Conservation (phyloP, 2,797 vertebrate species). For the Cyprinella venusta region DNA sequence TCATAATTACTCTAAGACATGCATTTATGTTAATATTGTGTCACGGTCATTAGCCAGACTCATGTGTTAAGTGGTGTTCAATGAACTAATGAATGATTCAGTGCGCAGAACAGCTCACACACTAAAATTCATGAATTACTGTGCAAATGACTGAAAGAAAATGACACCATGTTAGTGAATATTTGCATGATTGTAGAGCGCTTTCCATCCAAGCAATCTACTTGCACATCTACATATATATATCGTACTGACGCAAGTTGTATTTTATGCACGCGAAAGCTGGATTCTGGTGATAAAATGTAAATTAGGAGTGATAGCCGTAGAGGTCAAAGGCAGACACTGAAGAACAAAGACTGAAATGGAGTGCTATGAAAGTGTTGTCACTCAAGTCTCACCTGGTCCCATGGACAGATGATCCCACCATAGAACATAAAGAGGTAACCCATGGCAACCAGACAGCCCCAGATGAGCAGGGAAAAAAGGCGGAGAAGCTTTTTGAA, state of each 20-base stretch:
- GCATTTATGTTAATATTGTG: conserved; percentile 37
- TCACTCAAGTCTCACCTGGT: conserved; percentile 85
- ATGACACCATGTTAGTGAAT: conserved; percentile 7
- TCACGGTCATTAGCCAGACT: conserved; percentile 13
- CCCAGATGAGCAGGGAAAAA: conserved; percentile 96
- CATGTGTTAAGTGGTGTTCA: conserved; percentile 35
- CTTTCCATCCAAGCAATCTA: conserved; percentile 17
- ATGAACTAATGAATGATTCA: conserved; percentile 48
- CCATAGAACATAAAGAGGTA: conserved; percentile 98
- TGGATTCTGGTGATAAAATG: conserved; percentile 2
- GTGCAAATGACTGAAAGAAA: conserved; percentile 17
- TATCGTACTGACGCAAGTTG: neutral
- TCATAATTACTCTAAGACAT: conserved; percentile 43
- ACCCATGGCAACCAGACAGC: conserved; percentile 96
- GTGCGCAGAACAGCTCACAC: conserved; percentile 26
- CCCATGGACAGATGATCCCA: conserved; percentile 94
- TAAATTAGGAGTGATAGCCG: neutral
- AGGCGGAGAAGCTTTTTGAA: conserved; percentile 95
- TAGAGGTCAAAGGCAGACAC: neutral
- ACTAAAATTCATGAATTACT: conserved; percentile 40
- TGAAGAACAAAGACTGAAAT: conserved; percentile 3
- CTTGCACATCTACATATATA: conserved; percentile 17
- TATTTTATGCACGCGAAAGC: conserved; percentile 10
- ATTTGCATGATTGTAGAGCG: conserved; percentile 23
- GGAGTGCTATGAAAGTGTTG: conserved; percentile 8